Base-by-base conservation (phyloP, 2,113 vertebrate species). In the Brachyhypopomus gauderio region DNA sequence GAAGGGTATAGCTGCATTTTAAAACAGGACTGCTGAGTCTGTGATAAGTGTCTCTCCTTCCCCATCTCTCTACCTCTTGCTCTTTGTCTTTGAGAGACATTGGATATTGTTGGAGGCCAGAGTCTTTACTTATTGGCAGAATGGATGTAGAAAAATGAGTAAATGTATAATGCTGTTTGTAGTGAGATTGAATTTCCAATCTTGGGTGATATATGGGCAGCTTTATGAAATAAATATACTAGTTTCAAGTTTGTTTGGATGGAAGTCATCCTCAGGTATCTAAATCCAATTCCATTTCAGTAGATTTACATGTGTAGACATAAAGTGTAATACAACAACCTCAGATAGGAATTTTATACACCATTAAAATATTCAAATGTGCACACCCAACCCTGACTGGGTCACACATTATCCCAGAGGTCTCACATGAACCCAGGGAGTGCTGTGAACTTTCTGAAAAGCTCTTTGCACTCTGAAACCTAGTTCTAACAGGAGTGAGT, bases 41-140 rank as follows among this genome's bases (percentile, higher is more conserved):
- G 5, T 75, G 63, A 67, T 25, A 62, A 69, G 75, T 83, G 60
- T 23, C 19, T 66, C 56, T 73, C 20, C 27, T 59, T 52, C 63
- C 30, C 3, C 23, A 1, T 23, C 25, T 70, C 16, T n/a, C 4
- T 0, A 11, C 22, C 8, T 83, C 63, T 62, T 20, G 71, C 2
- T 14, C 62, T 78, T 3, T 34, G 1, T n/a, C 9, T 63, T n/a
- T 75, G 12, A 56, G 22, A 1, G 11, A 70, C 7, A 38, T 36
- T 45, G 36, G 23, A 30, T 19, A 20, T 55, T 23, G 12, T 30
- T 25, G 12, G 60, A 12, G 22, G 12, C 62, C 25, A 1, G 62
- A 30, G 62, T 52, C 62, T 64, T 64, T 64, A 17, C 25, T 30
- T 9, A 64, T 30, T 30, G 23, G 14, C 62, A 30, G 19, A 30